A percentile compares a stretch with the other conserved stretches of the same genome.
phyloP scores from a whole-genome alignment of 2,113 vertebrate genomes.

The human region GRCh38 chr16:7839501-7840000 shows the following conservation, averaged over 20 bases:
- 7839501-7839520: background rate
- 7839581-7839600: background rate
- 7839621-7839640: background rate
- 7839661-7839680: background rate
- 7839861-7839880: too few species aligned
- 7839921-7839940: too few species aligned
- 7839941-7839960: background rate
- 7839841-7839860: background rate
- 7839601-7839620: background rate
- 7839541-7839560: background rate
- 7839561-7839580: background rate
- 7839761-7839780: accelerated
- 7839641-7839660: background rate
- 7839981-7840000: background rate
- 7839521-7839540: background rate
- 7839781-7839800: background rate
- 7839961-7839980: background rate
- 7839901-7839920: too few species aligned
- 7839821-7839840: background rate
- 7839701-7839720: background rate
- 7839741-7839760: background rate
- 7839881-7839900: accelerated
- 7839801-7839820: background rate
- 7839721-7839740: background rate
- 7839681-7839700: background rate